A percentile compares a stretch with the other conserved stretches of the same genome.
Evolutionary conservation across 2,113 vertebrate genomes (phyloP).

Genomic region (Atlantisia rogersi): DNA sequence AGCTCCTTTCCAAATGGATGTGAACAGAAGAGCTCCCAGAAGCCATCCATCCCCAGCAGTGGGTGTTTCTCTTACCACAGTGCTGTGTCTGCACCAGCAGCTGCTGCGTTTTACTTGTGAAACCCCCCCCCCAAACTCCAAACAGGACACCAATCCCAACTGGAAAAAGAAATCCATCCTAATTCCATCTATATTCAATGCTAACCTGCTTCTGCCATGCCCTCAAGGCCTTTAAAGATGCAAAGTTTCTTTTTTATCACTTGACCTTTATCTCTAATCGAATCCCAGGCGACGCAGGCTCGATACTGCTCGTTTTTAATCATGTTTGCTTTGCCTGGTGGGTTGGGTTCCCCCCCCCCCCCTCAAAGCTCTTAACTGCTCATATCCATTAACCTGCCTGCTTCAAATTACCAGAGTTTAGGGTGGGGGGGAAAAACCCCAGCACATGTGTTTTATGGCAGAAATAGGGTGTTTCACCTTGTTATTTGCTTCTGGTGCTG

Average conservation of each 20-base stretch:
- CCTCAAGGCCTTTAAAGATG: not conserved
- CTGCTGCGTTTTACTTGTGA: not conserved
- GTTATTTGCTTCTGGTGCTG: not conserved
- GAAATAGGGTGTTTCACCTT: not conserved
- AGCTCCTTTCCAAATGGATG: not conserved
- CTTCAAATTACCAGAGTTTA: not conserved
- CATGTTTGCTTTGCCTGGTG: not conserved
- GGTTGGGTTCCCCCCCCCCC: too few species aligned
- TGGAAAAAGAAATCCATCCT: not conserved
- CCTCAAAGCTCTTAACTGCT: not conserved
- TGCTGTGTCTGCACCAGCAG: not conserved
- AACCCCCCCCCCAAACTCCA: not conserved
- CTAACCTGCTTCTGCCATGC: not conserved
- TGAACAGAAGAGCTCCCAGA: not conserved
- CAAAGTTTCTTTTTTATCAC: constrained; percentile 37
- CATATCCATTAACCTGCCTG: not conserved
- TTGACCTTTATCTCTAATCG: constrained; percentile 33
- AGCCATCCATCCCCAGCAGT: not conserved
- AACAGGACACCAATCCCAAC: not conserved
- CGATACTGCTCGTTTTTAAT: not conserved
- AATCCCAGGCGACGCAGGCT: not conserved
- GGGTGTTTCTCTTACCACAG: not conserved
- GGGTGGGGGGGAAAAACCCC: not conserved
- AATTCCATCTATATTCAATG: not conserved
- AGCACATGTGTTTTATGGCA: not conserved